Conservation (phyloP, 1,140 invertebrate genomes). For the Galleria mellonella region DNA sequence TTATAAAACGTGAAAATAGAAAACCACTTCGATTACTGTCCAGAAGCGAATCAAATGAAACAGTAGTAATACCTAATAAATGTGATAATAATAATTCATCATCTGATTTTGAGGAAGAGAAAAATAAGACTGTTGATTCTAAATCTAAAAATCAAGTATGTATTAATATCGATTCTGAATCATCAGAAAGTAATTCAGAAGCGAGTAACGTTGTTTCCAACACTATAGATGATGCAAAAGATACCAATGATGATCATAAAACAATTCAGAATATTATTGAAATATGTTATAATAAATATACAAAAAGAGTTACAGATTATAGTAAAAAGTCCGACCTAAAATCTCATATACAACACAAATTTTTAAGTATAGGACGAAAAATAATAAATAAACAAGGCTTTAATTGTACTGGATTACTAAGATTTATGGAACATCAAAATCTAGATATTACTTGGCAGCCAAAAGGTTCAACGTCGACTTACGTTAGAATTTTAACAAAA, state of each 20-base stretch:
- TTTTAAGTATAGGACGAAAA: constrained; percentile 56
- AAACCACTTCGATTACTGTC: constrained; percentile 36
- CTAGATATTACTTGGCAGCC: constrained; percentile 41
- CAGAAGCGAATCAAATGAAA: constrained; percentile 39
- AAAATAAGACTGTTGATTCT: neutral
- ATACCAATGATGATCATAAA: constrained; percentile 5
- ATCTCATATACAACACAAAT: constrained; percentile 40
- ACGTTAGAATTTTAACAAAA: too few species aligned
- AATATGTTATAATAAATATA: constrained; percentile 30
- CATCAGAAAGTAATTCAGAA: constrained; percentile 21
- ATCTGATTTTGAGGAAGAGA: constrained; percentile 4
- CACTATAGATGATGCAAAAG: neutral
- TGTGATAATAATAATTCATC: constrained; percentile 8
- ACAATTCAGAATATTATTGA: constrained; percentile 21
- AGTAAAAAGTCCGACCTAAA: constrained; percentile 13
- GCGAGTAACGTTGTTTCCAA: neutral
- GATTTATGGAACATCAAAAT: constrained; percentile 50
- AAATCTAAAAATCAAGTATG: constrained; percentile 24
- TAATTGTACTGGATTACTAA: constrained; percentile 42
- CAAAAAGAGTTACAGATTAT: constrained; percentile 14
- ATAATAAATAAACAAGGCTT: constrained; percentile 36
- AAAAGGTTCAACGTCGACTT: constrained; percentile 2
- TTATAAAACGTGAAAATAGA: constrained; percentile 10
- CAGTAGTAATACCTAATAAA: constrained; percentile 29
- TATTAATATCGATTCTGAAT: constrained; percentile 37